Evolutionary conservation across 1,140 invertebrate genomes (phyloP).

Genomic region (Pararge aegeria): DNA sequence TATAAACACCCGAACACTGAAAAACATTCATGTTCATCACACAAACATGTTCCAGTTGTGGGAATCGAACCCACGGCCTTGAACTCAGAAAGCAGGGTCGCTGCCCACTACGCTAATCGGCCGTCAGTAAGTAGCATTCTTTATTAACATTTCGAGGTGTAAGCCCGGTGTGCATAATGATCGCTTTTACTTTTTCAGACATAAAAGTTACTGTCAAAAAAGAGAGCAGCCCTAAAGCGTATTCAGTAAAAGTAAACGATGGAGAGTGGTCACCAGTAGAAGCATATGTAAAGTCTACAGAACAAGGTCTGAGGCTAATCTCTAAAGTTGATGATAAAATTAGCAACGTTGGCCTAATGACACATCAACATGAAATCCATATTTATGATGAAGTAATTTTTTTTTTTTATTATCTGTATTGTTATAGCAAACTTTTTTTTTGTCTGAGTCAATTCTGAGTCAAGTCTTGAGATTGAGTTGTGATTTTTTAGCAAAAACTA

Average conservation of each 20-base stretch:
- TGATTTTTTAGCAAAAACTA: too few species aligned
- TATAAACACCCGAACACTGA: too few species aligned
- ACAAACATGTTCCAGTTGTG: too few species aligned
- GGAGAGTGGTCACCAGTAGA: constrained; percentile 52
- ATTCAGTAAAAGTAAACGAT: constrained; percentile 52
- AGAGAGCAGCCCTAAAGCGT: constrained; percentile 44
- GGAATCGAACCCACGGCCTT: too few species aligned
- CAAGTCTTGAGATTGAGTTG: too few species aligned
- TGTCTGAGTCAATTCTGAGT: too few species aligned
- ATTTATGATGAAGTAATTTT: constrained; percentile 62
- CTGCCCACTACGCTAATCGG: too few species aligned
- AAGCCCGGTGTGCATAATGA: too few species aligned
- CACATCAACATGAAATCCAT: constrained; percentile 56
- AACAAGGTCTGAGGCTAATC: constrained; percentile 44
- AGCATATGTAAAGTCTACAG: constrained; percentile 34
- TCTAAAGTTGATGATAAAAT: constrained; percentile 50
- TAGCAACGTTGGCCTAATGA: constrained; percentile 54
- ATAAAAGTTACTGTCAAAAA: constrained; percentile 55
- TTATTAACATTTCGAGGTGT: too few species aligned
- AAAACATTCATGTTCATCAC: too few species aligned
- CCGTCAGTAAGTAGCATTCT: too few species aligned
- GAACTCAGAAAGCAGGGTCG: too few species aligned
- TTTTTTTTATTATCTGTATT: not conserved
- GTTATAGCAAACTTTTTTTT: not conserved
- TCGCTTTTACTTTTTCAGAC: constrained; percentile 46